Evolutionary conservation across 2,888 invertebrate species (phyloP), one percentile per base, ranked within the genome.

Genomic region (Eledone cirrhosa): DNA sequence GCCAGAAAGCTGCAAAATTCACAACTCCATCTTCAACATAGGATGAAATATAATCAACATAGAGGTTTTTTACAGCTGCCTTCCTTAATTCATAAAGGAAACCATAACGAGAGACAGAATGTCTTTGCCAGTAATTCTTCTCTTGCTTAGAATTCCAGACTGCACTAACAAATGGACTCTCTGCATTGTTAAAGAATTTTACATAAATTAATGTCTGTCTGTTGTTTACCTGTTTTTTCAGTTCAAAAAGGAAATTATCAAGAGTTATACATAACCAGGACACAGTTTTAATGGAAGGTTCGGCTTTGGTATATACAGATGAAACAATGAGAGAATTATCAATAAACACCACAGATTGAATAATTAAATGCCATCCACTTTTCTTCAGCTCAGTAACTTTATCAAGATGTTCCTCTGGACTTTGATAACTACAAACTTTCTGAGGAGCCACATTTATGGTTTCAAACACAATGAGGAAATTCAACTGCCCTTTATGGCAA

Each of bases 1-100:
- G 48, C 89, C 89, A 89, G 19, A 89, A 82, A 19, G 87, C 86
- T 41, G 87, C 86, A 83, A 86, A 89, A 76, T 86, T 85, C 3
- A 86, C 77, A 3, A 83, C 82, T 33, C 85, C 87, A 78, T 88
- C 88, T 29, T 86, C 82, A 48, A 81, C 48, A 78, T 89, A 89
- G n/a, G 86, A 83, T 78, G 85, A 85, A 33, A 88, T 67, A 78
- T 85, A 86, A 65, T 83, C 79, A 0, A 88, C 80, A 3, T 80
- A 83, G 7, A 85, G 82, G 80, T 88, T 86, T 29, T 81, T 78
- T 13, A 81, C 81, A 33, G 87, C 83, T 78, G 85, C 87, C 78
- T 87, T 85, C 13, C 81, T 80, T 75, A 89, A 78, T 74, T 88
- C 88, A 79, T 87, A 86, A 48, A 88, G 77, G 67, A 89, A 84